Base-by-base conservation (phyloP, 2,888 invertebrate genomes). In the Tachina fera region DNA sequence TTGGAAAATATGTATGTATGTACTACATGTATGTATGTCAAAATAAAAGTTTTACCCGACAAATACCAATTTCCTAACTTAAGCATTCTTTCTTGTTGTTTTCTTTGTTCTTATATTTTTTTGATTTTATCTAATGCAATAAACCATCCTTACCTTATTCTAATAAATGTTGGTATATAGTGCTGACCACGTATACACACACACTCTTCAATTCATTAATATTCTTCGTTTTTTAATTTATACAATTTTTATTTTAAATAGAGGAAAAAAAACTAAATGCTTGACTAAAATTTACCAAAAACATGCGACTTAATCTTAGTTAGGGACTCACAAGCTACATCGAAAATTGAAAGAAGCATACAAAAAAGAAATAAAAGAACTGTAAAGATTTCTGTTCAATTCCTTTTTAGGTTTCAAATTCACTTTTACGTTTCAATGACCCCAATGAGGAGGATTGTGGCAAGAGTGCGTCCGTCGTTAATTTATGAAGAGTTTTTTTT, bases 401-500 rank as follows among this genome's bases (percentile, higher is more conserved):
- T 67, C 47, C 58, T 58, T 39, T 67, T 76, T 67, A 19, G 56
- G 47, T 49, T 72, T 60, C 16, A 51, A 72, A 72, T 72, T 65
- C 41, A 53, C 56, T 77, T 60, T 65, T 60, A 45, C 11, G 68
- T 68, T 77, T 39, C 68, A 77, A 68, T 77, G 77, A 77, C 67
- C 77, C 47, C 47, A 31, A 3, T 16, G 53, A 53, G 41, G 53
- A 53, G 41, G 65, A 6, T 47, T 65, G 65, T 65, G 19, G 65
- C 47, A 65, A 65, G 65, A 31, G 31, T 31, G 31, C 31, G 31
- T 31, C 31, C 31, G 31, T 31, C 31, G 31, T 31, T 31, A 5
- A 31, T 31, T 31, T 31, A 31, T 31, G 31, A 31, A 31, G 6
- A 31, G 6, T 13, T 19, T 56, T 19, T 51, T 16, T 8, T 16